These are phyloP conservation scores for Leptopilina drosophilae DNA, from an alignment of 2,888 invertebrate genomes.

Conservation along the genomic window DNA sequence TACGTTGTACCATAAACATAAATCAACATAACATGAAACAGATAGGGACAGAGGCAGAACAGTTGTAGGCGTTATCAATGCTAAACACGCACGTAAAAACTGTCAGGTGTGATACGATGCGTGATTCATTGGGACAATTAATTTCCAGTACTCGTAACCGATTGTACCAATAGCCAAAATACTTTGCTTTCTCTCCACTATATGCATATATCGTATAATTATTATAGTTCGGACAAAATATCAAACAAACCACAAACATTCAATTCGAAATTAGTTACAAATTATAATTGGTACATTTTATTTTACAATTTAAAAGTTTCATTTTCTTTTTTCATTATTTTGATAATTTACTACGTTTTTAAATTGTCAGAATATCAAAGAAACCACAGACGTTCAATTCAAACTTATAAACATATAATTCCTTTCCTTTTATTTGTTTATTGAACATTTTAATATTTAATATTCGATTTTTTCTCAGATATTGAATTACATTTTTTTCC, in stretches of 20 bases:
- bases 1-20: constrained; percentile 63
- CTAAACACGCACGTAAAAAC: constrained; percentile 73
- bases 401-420: neutral
- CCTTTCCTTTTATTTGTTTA: no score
- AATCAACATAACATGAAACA: constrained; percentile 70
- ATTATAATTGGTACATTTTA: neutral
- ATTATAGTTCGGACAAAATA: constrained; percentile 21
- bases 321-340: no score
- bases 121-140: constrained; percentile 75
- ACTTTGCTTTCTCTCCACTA: constrained; percentile 2
- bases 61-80: constrained; percentile 69
- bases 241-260: neutral
- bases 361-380: neutral
- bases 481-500: no score
- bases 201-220: neutral
- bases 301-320: no score
- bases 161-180: constrained; percentile 7
- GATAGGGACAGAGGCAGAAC: constrained; percentile 54
- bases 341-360: no score
- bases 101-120: constrained; percentile 67
- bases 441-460: no score
- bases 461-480: no score
- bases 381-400: neutral
- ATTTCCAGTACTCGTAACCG: constrained; percentile 57
- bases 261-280: neutral